These are phyloP conservation scores for Meandrina meandrites DNA, from an alignment of 92 coral and sea anemone genomes.

Conservation along the genomic window DNA sequence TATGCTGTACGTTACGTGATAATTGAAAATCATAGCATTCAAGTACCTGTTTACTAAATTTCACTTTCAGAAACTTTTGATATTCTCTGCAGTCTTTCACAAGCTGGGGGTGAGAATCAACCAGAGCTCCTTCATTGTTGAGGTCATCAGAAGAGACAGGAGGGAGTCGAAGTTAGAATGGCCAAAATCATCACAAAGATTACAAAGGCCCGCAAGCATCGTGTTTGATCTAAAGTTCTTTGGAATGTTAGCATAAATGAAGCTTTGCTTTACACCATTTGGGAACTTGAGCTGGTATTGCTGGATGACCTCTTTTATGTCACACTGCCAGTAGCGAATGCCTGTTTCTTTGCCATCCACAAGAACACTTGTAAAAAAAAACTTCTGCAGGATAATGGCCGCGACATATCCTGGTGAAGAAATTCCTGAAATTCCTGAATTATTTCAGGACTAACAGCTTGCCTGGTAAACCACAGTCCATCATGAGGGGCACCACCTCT, in stretches of 20 bases:
- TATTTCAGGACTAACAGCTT: constrained; percentile 41
- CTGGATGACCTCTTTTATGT: constrained; percentile 38
- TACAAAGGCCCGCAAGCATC: constrained; percentile 62
- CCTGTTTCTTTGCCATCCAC: constrained; percentile 52
- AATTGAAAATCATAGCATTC: not conserved
- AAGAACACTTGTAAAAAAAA: no score
- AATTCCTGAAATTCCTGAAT: no score
- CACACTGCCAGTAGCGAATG: constrained; percentile 51
- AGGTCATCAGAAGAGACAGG: constrained; percentile 17
- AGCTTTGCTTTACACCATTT: constrained; percentile 49
- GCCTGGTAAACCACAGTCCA: constrained; percentile 43
- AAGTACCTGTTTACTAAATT: constrained; percentile 39
- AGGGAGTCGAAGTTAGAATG: constrained; percentile 39
- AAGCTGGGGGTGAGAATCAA: not conserved
- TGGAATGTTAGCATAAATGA: constrained; percentile 48
- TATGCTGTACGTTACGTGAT: not conserved
- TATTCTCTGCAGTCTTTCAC: constrained; percentile 9
- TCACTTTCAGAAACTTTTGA: constrained; percentile 44
- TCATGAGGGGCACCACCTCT: constrained; percentile 40
- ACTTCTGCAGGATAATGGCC: constrained; percentile 54
- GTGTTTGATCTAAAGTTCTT: constrained; percentile 41
- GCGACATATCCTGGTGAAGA: constrained; percentile 28
- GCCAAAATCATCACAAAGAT: constrained; percentile 44
- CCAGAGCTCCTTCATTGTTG: not conserved
- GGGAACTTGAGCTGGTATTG: constrained; percentile 54